Conservation (phyloP, 2,797 vertebrate genomes). For the Takifugu rubripes region DNA sequence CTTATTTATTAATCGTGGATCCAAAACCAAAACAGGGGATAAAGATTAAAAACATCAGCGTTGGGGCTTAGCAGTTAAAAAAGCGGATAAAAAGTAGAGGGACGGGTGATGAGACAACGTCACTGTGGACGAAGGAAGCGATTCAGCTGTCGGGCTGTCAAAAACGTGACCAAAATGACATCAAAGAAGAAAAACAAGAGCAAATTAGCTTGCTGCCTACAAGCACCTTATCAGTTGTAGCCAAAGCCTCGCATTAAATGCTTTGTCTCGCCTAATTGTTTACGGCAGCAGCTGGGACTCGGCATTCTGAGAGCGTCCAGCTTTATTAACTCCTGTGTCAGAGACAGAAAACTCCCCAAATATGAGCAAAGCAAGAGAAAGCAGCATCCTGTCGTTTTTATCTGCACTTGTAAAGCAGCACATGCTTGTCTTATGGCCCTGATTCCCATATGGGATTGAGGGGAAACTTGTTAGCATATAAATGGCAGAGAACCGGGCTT, state of each 20-base stretch:
- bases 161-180: conserved; percentile 39
- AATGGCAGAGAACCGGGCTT: conserved; percentile 51
- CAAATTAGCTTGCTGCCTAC: conserved; percentile 38
- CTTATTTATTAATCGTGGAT: conserved; percentile 3
- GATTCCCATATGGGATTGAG: conserved; percentile 43
- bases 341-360: conserved; percentile 38
- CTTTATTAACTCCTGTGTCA: conserved; percentile 63
- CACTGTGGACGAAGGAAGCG: conserved; percentile 15
- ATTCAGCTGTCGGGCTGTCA: conserved; percentile 43
- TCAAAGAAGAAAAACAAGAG: conserved; percentile 49
- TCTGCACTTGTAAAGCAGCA: conserved; percentile 61
- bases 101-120: conserved; percentile 2
- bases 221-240: conserved; percentile 51
- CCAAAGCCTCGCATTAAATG: conserved; percentile 50
- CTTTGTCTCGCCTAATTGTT: conserved; percentile 56
- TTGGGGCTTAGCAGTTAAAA: conserved; percentile 1
- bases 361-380: conserved; percentile 14
- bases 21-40: neutral
- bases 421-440: conserved; percentile 55
- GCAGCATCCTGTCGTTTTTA: conserved; percentile 35
- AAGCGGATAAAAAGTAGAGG: conserved; percentile 1
- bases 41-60: neutral
- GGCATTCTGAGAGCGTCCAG: conserved; percentile 53
- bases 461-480: conserved; percentile 63
- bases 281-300: conserved; percentile 46